A percentile compares a stretch with the other conserved stretches of the same genome.
These are phyloP conservation scores for Ammodramus savannarum DNA, from an alignment of 2,113 vertebrate genomes.

Conservation along the genomic window DNA sequence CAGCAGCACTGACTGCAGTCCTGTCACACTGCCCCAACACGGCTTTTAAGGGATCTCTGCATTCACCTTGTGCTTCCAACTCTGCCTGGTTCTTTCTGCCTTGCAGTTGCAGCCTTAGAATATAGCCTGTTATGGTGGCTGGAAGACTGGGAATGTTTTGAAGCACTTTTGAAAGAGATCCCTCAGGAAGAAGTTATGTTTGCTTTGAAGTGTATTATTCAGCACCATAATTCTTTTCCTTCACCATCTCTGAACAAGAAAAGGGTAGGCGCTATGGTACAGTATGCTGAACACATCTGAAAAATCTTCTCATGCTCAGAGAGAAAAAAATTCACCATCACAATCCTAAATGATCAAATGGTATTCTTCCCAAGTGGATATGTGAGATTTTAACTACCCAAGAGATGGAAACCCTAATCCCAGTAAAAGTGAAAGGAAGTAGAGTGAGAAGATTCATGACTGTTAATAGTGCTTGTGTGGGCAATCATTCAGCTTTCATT, in stretches of 20 bases:
- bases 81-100: not conserved
- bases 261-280: rapidly evolving
- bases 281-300: not conserved
- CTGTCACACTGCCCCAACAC: not conserved
- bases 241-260: not conserved
- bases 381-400: not conserved
- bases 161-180: not conserved
- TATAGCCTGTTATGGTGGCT: not conserved
- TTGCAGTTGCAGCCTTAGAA: not conserved
- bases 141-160: not conserved
- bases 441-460: not conserved
- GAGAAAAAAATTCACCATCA: not conserved
- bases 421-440: not conserved
- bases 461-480: not conserved
- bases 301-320: not conserved
- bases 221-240: not conserved
- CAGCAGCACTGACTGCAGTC: not conserved
- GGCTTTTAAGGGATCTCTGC: not conserved
- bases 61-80: not conserved
- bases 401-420: not conserved
- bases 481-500: not conserved
- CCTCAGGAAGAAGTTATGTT: not conserved
- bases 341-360: not conserved
- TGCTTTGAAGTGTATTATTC: not conserved
- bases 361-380: not conserved